Percentiles rank a stretch among this genome's conserved stretches.
Conservation (phyloP, 2,113 vertebrate species). For the Lepisosteus osseus region DNA sequence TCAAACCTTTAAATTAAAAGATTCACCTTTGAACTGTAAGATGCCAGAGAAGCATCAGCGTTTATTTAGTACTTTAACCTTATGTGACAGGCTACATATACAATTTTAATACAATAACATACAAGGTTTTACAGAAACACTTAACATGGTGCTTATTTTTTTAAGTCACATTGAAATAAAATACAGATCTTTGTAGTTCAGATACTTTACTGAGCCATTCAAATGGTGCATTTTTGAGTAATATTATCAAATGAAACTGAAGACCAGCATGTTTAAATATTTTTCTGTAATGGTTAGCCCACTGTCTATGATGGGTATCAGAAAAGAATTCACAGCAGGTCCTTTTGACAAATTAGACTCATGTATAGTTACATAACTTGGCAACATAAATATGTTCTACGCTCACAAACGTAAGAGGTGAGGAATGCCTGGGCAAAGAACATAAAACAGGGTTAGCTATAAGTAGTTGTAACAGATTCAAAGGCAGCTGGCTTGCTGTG, state of each 20-base stretch:
- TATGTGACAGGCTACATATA: constrained; percentile 58
- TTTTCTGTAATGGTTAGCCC: constrained; percentile 33
- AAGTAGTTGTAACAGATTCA: constrained; percentile 49
- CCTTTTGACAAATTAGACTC: constrained; percentile 50
- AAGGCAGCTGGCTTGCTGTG: constrained; percentile 96
- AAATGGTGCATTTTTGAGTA: constrained; percentile 57
- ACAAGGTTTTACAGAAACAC: constrained; percentile 53
- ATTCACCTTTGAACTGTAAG: constrained; percentile 65
- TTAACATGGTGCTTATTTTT: constrained; percentile 80
- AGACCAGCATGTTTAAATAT: constrained; percentile 37
- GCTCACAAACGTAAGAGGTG: constrained; percentile 45
- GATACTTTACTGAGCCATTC: constrained; percentile 55
- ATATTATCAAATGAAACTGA: constrained; percentile 43
- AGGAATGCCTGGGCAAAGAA: constrained; percentile 52
- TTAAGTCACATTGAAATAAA: constrained; percentile 58
- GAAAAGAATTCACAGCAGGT: constrained; percentile 44
- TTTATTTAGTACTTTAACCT: constrained; percentile 46
- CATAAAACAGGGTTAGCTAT: constrained; percentile 83
- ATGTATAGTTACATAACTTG: constrained; percentile 53
- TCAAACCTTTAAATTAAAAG: constrained; percentile 61
- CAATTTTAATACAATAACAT: constrained; percentile 46
- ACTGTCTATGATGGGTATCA: constrained; percentile 38
- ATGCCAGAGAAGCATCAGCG: constrained; percentile 46
- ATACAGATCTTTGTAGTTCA: constrained; percentile 38
- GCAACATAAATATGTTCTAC: constrained; percentile 52